A percentile compares a stretch with the other conserved stretches of the same genome.
These are phyloP conservation scores for Eidolon helvum DNA, from an alignment of 2,113 vertebrate species.

Conservation along the genomic window DNA sequence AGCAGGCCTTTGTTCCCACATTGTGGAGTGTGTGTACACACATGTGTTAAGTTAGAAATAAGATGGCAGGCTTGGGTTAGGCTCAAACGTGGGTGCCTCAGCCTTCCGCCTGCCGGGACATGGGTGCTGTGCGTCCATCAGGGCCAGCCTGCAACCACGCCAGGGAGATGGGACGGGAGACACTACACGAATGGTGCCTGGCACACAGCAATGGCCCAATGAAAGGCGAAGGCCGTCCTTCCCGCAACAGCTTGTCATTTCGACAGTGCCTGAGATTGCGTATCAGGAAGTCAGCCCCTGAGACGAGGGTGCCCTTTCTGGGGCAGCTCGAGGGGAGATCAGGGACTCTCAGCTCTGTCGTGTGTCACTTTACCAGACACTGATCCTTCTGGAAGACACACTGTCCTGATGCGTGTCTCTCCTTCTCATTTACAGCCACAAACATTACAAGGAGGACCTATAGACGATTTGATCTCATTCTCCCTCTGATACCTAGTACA, in stretches of 20 bases:
- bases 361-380: fast-evolving
- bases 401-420: fast-evolving
- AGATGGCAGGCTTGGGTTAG: too few species aligned
- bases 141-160: background rate
- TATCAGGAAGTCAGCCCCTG: background rate
- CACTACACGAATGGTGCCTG: background rate
- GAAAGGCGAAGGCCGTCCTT: background rate
- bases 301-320: background rate
- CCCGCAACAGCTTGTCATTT: background rate
- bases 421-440: background rate
- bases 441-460: background rate
- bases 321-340: background rate
- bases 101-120: background rate
- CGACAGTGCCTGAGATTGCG: background rate
- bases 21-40: fast-evolving
- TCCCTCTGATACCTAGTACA: background rate
- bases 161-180: fast-evolving
- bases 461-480: too few species aligned
- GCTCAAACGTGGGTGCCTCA: background rate
- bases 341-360: fast-evolving
- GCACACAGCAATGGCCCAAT: background rate
- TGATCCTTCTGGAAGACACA: background rate
- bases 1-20: background rate
- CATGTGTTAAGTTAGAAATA: background rate
- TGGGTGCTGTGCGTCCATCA: background rate